phyloP scores from a whole-genome alignment of 2,113 vertebrate species.

The Hippocampus comes region DNA sequence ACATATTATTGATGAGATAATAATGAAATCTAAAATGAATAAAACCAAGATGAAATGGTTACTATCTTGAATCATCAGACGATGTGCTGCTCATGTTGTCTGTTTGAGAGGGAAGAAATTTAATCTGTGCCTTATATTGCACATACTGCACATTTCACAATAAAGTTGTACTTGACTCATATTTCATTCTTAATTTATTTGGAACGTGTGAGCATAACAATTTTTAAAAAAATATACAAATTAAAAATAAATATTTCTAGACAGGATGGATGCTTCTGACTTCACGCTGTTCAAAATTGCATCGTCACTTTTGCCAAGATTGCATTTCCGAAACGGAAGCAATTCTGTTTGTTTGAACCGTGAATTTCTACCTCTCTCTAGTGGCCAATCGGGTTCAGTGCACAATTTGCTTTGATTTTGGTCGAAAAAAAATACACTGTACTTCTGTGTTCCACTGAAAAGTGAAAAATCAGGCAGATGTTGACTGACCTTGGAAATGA shows the following conservation, averaged over 20 bases:
- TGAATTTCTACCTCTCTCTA: slow-evolving; percentile 27
- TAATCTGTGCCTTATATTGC: too few species aligned
- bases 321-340: not conserved
- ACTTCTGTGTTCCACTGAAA: not conserved
- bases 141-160: too few species aligned
- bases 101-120: too few species aligned
- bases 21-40: not conserved
- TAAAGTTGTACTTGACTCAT: too few species aligned
- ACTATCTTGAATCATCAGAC: not conserved
- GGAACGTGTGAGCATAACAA: too few species aligned
- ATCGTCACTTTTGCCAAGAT: not conserved
- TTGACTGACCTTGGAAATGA: not conserved
- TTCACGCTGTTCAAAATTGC: not conserved
- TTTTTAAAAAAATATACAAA: too few species aligned
- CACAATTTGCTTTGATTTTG: not conserved
- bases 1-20: not conserved
- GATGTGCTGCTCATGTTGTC: not conserved
- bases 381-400: slow-evolving; percentile 20
- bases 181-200: too few species aligned
- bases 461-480: not conserved
- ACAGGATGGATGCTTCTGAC: not conserved
- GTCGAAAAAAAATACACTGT: not conserved
- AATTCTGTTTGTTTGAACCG: not conserved
- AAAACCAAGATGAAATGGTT: not conserved
- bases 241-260: not conserved